Base-by-base conservation (phyloP, 2,888 invertebrate species). In the Leptinotarsa haldemani region DNA sequence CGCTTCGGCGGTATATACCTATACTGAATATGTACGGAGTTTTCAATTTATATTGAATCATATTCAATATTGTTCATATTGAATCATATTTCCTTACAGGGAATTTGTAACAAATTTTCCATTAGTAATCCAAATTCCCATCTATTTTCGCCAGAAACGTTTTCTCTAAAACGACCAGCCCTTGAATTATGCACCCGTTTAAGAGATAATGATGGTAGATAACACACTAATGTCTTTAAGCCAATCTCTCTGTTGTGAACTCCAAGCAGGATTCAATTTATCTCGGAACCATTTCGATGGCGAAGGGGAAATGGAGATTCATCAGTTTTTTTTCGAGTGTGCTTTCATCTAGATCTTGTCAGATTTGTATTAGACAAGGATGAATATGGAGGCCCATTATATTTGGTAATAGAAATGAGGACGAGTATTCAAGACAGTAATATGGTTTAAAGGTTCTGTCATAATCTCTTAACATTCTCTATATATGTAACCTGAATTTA, bases 111-210 rank as follows among this genome's bases (percentile, higher is more conserved):
- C 2, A 9, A 9, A 40, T 40, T 9, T 40, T 12, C 2, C 9
- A 40, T 40, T 12, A 40, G 2, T 9, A 40, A 9, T 40, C 40
- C 40, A 40, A 40, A 40, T 40, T 40, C 40, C 9, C 40, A 13
- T 12, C 4, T 22, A 20, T 56, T 56, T 22, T 20, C 20, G 4
- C 56, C 56, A 20, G 4, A 56, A 22, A 20, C 22, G 56, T 46
- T 46, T 58, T 58, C n/a, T 58, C 65, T 56, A 69, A 65, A 74
- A 69, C 76, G 77, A 80, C 78, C 78, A 77, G 76, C 72, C 65
- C 72, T 68, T 78, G 78, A 80, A 80, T 80, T 80, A 79, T 78
- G 76, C 78, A 79, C 76, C 74, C 75, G 77, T 69, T 74, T 69
- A 69, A 53, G 64, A 78, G 80, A 80, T 80, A 79, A 75, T 74